Percentiles rank a stretch among this genome's conserved stretches.
Conservation (phyloP, 2,113 vertebrate species). For the Pseudolaguvia tuberculata region DNA sequence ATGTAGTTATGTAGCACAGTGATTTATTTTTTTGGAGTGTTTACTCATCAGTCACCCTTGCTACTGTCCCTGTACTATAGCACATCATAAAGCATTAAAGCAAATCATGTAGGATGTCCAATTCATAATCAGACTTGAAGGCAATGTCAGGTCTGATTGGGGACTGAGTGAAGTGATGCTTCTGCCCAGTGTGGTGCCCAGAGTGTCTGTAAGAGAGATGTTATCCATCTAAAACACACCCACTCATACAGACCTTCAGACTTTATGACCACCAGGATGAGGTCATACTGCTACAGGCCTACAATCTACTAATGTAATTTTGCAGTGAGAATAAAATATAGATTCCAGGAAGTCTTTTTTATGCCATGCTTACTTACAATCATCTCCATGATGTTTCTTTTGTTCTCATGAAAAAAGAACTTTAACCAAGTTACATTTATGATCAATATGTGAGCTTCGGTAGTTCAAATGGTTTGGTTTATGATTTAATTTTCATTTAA, state of each 20-base stretch:
- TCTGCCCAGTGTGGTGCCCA: conserved; percentile 61
- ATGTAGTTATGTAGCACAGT: not conserved
- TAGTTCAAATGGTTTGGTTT: not conserved
- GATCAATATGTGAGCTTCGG: not conserved
- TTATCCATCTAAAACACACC: conserved; percentile 32
- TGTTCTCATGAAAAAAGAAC: not conserved
- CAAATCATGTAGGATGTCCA: conserved; percentile 55
- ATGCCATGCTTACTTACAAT: conserved; percentile 9
- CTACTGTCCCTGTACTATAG: conserved; percentile 11
- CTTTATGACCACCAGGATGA: conserved; percentile 16
- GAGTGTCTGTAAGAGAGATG: conserved; percentile 34
- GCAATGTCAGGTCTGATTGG: conserved; percentile 69
- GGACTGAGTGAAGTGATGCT: conserved; percentile 56
- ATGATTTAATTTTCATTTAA: not conserved
- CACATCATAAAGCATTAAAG: conserved; percentile 60
- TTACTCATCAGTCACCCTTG: conserved; percentile 21
- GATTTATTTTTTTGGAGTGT: conserved; percentile 5
- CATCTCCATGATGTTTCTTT: not conserved
- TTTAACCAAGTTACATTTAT: not conserved
- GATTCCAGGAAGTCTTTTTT: conserved; percentile 20
- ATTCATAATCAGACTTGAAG: conserved; percentile 72
- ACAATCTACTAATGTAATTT: conserved; percentile 20
- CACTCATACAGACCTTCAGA: conserved; percentile 16
- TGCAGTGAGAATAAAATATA: conserved; percentile 19
- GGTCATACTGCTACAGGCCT: conserved; percentile 12